Base-by-base conservation (phyloP, 64 coral and sea anemone genomes). In the Montipora capricornis region DNA sequence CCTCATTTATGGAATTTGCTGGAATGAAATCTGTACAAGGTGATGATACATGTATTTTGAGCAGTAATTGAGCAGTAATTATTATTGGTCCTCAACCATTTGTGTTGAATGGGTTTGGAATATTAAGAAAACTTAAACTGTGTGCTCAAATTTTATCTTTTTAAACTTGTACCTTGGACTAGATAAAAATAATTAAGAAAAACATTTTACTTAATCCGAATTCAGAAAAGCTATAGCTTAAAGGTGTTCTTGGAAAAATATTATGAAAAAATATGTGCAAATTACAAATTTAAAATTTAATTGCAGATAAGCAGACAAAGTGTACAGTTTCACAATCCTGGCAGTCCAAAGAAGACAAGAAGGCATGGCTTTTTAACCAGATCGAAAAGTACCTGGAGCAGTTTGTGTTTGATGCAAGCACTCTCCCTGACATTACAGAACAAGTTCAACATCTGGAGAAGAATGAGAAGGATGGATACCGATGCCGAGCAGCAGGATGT, bases 1-100 rank as follows among this genome's bases (percentile, higher is more conserved):
- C 89, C 20, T 91, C 78, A 44, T 91, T 91, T 20, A 91, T 91
- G 89, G 44, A 91, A 47, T 73, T 91, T 78, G 78, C 77, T 81
- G 77, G 62, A 8, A 91, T 81, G 89, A 29, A 46, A 48, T 71
- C 51, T 49, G 17, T 74, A 80, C 61, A 91, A 24, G 77, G 89
- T 91, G 44, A 60, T 45, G 74, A 45, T 46, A 76, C 74, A 74
- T 74, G 71, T 74, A 76, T 76, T 78, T 78, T 78, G 44, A 49
- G 9, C 46, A 78, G 44, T 19, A 49, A 47, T 16, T 78, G 2
- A 37, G 37, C 37, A 37, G 37, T 37, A 37, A 37, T 73, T 73
- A 24, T 73, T 73, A 73, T 24, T 73, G 20, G 61, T 64, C 61
- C 61, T 64, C 61, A 64, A 64, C 61, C 61, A 64, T 64, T 64